Percentiles rank a stretch among this genome's conserved stretches.
Evolutionary conservation across 2,113 vertebrate species (phyloP).

Genomic region (Myanophis thanlyinensis): DNA sequence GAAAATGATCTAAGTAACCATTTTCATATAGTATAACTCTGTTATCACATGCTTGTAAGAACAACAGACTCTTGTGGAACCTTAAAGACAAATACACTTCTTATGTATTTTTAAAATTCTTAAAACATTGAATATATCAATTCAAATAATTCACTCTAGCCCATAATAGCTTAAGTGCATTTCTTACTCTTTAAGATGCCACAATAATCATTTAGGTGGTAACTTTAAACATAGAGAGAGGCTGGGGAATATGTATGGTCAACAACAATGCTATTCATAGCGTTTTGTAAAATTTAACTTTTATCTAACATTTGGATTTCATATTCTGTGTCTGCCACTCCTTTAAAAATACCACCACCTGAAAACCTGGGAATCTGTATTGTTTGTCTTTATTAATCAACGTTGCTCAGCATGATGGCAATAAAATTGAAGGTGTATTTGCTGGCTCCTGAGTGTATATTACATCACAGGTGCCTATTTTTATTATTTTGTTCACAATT

Average conservation of each 20-base stretch:
- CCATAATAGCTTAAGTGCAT: not conserved
- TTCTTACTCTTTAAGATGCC: not conserved
- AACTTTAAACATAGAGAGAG: not conserved
- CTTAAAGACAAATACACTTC: not conserved
- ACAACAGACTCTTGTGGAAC: not conserved
- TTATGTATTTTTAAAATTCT: too few relatives aligned
- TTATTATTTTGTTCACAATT: not conserved
- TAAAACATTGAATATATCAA: not conserved
- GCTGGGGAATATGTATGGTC: not conserved
- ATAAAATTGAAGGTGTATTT: not conserved
- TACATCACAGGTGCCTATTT: not conserved
- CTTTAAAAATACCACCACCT: not conserved
- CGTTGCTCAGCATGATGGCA: not conserved
- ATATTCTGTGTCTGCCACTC: not conserved
- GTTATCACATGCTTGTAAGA: not conserved
- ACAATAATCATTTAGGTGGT: not conserved
- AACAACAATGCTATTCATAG: not conserved
- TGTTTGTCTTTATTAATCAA: constrained; percentile 5
- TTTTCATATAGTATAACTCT: not conserved
- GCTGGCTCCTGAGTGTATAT: not conserved
- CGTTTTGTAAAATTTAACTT: not conserved
- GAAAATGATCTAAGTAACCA: not conserved
- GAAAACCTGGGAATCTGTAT: not conserved
- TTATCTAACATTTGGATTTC: not conserved
- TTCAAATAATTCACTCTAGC: not conserved